These are phyloP conservation scores for Misgurnus mizolepis DNA, from an alignment of 2,113 vertebrate genomes.

Conservation along the genomic window DNA sequence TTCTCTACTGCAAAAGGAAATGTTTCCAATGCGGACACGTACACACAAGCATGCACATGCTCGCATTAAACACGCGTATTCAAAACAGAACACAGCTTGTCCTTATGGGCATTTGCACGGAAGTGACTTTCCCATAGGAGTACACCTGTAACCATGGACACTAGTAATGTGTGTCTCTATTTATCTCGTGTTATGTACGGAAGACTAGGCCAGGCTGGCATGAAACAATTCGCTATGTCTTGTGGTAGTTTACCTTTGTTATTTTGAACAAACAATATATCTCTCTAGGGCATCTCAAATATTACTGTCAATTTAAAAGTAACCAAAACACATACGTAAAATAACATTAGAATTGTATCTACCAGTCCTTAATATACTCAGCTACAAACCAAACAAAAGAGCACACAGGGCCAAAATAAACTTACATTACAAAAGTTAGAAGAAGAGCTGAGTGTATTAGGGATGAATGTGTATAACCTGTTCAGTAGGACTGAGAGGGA, in stretches of 20 bases:
- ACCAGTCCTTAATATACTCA: not conserved
- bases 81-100: conserved; percentile 35
- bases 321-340: not conserved
- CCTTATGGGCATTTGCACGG: not conserved
- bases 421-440: not conserved
- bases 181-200: not conserved
- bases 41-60: not conserved
- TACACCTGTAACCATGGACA: conserved; percentile 10
- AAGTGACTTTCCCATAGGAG: conserved; percentile 14
- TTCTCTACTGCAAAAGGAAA: conserved; percentile 5
- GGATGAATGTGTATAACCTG: not conserved
- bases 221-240: not conserved
- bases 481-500: not conserved
- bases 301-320: not conserved
- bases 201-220: not conserved
- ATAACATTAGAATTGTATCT: not conserved
- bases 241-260: no score
- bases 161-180: conserved; percentile 1
- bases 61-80: conserved; percentile 15
- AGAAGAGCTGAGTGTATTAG: not conserved
- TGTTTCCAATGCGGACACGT: not conserved
- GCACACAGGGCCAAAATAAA: not conserved
- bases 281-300: not conserved
- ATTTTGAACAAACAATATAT: no score
- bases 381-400: not conserved